Base-by-base conservation (phyloP, 1,140 invertebrate genomes). In the Limonius californicus region DNA sequence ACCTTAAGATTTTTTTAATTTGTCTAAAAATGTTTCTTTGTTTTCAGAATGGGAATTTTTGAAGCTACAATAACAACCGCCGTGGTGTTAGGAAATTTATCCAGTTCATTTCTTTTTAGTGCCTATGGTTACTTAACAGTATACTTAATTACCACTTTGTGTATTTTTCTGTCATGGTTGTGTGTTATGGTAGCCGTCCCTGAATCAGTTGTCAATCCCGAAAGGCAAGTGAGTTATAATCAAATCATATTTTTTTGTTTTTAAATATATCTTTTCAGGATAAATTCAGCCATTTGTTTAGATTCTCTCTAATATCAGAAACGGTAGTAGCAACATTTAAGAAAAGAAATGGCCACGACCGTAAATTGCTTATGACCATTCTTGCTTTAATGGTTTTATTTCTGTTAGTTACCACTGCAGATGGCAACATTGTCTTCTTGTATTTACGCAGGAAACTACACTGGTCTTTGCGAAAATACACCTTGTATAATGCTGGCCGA, bases 391-490 rank as follows among this genome's bases (percentile, higher is more conserved):
- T 8, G 8, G 45, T 50, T 21, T 3, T 50, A 4, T 50, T 50
- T 18, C 15, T 50, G 14, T 21, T 50, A 14, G 45, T 18, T 7
- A 18, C 19, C 2, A 50, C 45, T 1, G 45, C 45, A 8, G 45
- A 50, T 18, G 45, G 45, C 14, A 2, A n/a, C 3, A 19, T 89
- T 11, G 80, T 79, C 58, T 89, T 83, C 70, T 65, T 88, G 58
- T 89, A 87, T 67, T 73, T 82, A 8, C 84, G 84, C 57, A 80
- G 85, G 27, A 84, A 85, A 70, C 80, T 90, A n/a, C 79, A 83
- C 18, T 90, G 88, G 88, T 78, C 82, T 18, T 76, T 88, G 55
- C 70, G 80, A 32, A 76, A 87, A 32, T 89, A 81, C 61, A 84
- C 82, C 0, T 75, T 79, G 57, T 87, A 77, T 66, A 80, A 78